These are phyloP conservation scores for Scaptomyza parva DNA, from an alignment of 2,888 invertebrate species.

Conservation along the genomic window DNA sequence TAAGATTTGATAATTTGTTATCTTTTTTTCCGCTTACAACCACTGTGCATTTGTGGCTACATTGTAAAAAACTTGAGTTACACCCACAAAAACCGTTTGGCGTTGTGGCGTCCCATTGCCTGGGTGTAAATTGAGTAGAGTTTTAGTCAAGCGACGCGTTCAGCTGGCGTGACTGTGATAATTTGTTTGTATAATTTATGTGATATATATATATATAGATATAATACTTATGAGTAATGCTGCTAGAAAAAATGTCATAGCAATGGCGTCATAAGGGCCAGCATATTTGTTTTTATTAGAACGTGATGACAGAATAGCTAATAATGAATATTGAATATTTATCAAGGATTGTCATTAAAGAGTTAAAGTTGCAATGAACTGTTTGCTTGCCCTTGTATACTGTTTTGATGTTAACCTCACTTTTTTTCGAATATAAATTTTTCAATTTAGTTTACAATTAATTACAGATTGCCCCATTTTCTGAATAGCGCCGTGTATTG, in stretches of 20 bases:
- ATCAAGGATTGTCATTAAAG: conserved; percentile 1
- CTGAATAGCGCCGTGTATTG: conserved; percentile 4
- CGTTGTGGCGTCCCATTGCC: neutral
- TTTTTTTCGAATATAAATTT: neutral
- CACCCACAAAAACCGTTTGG: conserved; percentile 15
- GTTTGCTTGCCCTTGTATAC: neutral
- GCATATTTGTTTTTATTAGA: neutral
- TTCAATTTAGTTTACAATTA: conserved; percentile 3
- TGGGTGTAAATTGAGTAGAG: conserved; percentile 2
- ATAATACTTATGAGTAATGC: conserved; percentile 51
- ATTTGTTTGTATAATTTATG: conserved; percentile 59
- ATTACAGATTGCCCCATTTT: neutral
- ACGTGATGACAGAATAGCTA: conserved; percentile 19
- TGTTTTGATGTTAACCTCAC: neutral
- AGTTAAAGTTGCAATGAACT: neutral
- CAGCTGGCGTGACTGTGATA: conserved; percentile 70
- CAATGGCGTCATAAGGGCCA: conserved; percentile 67
- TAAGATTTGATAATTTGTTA: no score
- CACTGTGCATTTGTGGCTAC: no score
- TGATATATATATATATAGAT: conserved; percentile 4
- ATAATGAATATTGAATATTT: conserved; percentile 34
- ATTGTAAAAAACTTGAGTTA: no score
- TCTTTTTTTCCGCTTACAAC: no score
- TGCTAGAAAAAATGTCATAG: conserved; percentile 62
- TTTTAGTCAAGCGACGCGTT: conserved; percentile 42